Base-by-base conservation (phyloP, 1,140 invertebrate species). In the Drosophila chauvacae region DNA sequence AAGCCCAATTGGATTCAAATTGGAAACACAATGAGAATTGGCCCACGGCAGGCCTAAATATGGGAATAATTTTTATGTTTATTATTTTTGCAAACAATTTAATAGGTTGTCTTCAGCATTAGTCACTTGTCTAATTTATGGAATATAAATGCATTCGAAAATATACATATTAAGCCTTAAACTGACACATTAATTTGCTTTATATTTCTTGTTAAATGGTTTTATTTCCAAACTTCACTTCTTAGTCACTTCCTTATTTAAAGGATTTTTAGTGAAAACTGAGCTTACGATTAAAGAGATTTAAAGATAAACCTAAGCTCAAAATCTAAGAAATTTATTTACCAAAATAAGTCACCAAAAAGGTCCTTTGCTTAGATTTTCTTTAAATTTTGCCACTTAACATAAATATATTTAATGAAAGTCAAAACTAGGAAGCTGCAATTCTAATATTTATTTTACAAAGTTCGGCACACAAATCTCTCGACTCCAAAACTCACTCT, bases 1-100 rank as follows among this genome's bases (percentile, higher is more conserved):
- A 76, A 53, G 45, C 53, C 72, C 76, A 76, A 76, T 76, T 76
- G 71, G 45, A 76, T 76, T 76, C 10, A 48, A 72, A 59, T 60
- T 65, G 53, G 4, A 37, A 59, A 71, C 33, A 76, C 60, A 66
- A 53, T 75, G 42, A 73, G 55, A 33, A 73, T 61, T 39, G 73
- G 68, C 69, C 56, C 11, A 13, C n/a, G 33, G 47, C 65, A 53
- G 4, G 30, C 20, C 16, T 10, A 20, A 30, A 18, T 26, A 18
- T 35, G 35, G 33, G 7, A 16, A 18, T 16, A 7, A 28, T 61
- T 37, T 69, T n/a, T 37, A 63, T 42, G 28, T 65, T n/a, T 69
- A 26, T 41, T 2, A 3, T 33, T 23, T 47, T 18, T 39, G 13
- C 35, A 10, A 66, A 45, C n/a, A 45, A 28, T 51, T 23, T 3